Conservation (phyloP, 2,888 invertebrate genomes). For the Cecidostiba fungosa region DNA sequence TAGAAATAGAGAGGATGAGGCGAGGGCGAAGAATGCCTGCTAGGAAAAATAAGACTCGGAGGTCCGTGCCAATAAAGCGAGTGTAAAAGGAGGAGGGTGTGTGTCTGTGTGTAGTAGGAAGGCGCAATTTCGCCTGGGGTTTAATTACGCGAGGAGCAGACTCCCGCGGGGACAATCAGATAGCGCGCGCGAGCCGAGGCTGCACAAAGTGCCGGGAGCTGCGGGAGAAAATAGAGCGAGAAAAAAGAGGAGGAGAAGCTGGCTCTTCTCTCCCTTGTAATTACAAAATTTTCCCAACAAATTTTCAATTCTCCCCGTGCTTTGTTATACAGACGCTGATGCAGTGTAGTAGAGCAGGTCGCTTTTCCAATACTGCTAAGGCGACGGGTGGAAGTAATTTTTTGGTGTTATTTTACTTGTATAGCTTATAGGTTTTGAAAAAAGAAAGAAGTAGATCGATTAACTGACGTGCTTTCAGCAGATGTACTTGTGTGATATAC, state of each 20-base stretch:
- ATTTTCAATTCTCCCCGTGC: constrained; percentile 69
- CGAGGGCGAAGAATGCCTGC: not conserved
- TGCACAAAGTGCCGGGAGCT: constrained; percentile 60
- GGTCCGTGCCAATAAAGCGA: constrained; percentile 25
- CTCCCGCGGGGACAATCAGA: constrained; percentile 58
- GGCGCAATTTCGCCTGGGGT: constrained; percentile 55
- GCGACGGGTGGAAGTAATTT: not conserved
- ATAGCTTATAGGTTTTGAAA: too few relatives aligned
- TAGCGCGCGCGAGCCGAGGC: not conserved
- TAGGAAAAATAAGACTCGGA: not conserved
- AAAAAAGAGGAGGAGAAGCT: not conserved
- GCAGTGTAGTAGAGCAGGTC: not conserved
- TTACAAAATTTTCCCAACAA: constrained; percentile 74
- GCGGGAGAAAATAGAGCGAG: constrained; percentile 33
- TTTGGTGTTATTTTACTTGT: too few relatives aligned
- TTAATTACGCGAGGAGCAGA: constrained; percentile 57
- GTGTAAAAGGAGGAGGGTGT: not conserved
- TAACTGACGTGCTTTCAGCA: too few relatives aligned
- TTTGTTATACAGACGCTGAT: not conserved
- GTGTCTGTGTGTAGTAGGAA: not conserved
- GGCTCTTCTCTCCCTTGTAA: constrained; percentile 66
- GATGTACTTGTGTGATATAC: too few relatives aligned
- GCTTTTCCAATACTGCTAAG: too few relatives aligned
- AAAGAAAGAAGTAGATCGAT: too few relatives aligned
- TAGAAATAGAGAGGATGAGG: too few relatives aligned